Percentiles rank a stretch among this genome's conserved stretches.
phyloP scores from a whole-genome alignment of 2,797 vertebrate genomes.

The Dromococcyx pavoninus region DNA sequence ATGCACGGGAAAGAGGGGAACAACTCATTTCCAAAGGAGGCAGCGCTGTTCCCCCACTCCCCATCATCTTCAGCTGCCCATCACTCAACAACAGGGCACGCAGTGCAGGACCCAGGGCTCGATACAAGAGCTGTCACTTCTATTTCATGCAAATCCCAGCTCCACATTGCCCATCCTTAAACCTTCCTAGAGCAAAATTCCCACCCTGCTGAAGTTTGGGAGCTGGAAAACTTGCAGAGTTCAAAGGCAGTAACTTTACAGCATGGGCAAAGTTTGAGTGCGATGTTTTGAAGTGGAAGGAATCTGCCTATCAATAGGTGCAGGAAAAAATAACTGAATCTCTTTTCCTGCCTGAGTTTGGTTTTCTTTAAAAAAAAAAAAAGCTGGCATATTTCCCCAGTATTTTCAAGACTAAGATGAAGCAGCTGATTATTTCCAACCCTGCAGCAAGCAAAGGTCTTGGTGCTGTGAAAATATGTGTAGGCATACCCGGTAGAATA shows the following conservation, averaged over 20 bases:
- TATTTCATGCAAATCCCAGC: not conserved
- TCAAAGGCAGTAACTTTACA: not conserved
- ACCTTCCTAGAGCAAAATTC: not conserved
- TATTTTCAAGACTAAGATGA: not conserved
- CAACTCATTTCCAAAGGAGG: not conserved
- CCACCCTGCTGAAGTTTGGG: not conserved
- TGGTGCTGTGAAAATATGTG: not conserved
- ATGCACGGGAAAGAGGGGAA: not conserved
- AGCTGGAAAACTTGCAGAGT: not conserved
- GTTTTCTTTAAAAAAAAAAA: not conserved
- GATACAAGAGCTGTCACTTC: not conserved
- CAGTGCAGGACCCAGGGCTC: not conserved
- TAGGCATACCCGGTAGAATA: conserved; percentile 88
- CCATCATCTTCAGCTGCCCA: rapidly evolving
- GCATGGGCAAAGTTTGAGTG: rapidly evolving
- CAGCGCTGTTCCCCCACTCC: not conserved
- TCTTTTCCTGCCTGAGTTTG: not conserved
- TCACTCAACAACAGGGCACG: not conserved
- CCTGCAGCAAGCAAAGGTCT: not conserved
- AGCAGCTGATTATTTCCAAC: not conserved
- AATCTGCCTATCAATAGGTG: not conserved
- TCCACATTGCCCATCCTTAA: rapidly evolving
- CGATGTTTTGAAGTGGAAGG: not conserved
- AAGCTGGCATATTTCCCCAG: not conserved
- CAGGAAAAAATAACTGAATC: conserved; percentile 6